Base-by-base conservation (phyloP, 1,140 invertebrate genomes). In the Macrosteles quadrilineatus region DNA sequence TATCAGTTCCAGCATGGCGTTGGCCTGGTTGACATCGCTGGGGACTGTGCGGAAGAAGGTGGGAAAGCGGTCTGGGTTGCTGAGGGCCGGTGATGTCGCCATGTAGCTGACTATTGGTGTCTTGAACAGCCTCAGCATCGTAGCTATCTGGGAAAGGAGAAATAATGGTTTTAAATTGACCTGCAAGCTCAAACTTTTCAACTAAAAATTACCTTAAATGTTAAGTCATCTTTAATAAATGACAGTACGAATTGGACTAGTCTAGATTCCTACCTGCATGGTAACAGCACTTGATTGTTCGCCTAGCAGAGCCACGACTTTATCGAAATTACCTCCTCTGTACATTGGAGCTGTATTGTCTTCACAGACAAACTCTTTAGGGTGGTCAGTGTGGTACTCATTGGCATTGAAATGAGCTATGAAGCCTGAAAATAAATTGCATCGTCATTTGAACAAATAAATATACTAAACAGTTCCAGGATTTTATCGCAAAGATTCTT, bases 31-130 rank as follows among this genome's bases (percentile, higher is more conserved):
- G 17, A 85, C 77, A 75, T 87, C 86, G 45, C 82, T 85, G 0
- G 86, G 85, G 12, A 87, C 86, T 0, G 86, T 87, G n/a, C 86
- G 78, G 71, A 86, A 86, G 72, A 87, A 87, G 69, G 85, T 85
- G 0, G 84, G 83, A 74, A 83, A 87, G 32, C 78, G 78, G 29
- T 84, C 81, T 50, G 80, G 80, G 73, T 83, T 82, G 74, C 84
- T 85, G 12, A 87, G 80, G 2, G 83, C 79, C 1, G 85, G 81
- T 17, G 84, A 82, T 1, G 86, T 87, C 4, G 85, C 84, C 76
- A 85, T 82, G 75, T 87, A 87, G 14, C 85, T 86, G 71, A 87
- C 82, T 75, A 86, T 86, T 2, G 86, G 86, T 2, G 87, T 80
- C 63, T 81, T 73, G 74, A 87, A 87, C 6, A 87, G 75, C 23